Conservation (phyloP, 2,888 invertebrate genomes). For the Matsumyia berberina region DNA sequence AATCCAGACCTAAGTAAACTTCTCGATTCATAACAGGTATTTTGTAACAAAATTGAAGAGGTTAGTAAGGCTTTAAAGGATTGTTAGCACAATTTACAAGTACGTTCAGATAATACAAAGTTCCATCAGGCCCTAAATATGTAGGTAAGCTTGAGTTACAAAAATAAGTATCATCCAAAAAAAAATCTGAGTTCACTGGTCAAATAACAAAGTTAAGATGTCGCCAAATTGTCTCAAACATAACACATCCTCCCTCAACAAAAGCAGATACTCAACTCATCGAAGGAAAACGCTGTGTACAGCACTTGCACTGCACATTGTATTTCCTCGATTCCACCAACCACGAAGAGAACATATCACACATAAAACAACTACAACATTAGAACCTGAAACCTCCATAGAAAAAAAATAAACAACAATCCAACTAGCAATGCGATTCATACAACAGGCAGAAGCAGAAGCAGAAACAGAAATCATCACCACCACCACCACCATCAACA, state of each 20-base stretch:
- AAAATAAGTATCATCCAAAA: too few relatives aligned
- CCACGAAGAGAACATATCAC: slow-evolving; percentile 41
- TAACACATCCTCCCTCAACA: slow-evolving; percentile 17
- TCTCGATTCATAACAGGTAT: too few relatives aligned
- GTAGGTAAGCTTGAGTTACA: too few relatives aligned
- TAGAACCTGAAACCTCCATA: slow-evolving; percentile 56
- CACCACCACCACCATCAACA: slow-evolving; percentile 35
- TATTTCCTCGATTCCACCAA: slow-evolving; percentile 49
- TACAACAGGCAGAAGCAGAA: slow-evolving; percentile 28
- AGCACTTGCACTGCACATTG: slow-evolving; percentile 18
- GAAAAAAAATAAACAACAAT: slow-evolving; percentile 43
- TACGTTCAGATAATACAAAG: too few relatives aligned
- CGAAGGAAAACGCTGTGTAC: slow-evolving; percentile 27
- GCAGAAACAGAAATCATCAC: slow-evolving; percentile 30
- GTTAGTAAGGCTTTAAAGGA: too few relatives aligned
- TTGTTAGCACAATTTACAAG: too few relatives aligned
- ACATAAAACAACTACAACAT: slow-evolving; percentile 39
- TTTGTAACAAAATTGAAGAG: too few relatives aligned
- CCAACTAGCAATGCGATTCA: slow-evolving; percentile 41
- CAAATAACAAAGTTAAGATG: background rate
- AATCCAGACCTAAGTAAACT: too few relatives aligned
- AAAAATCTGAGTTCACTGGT: too few relatives aligned
- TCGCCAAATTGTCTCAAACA: slow-evolving; percentile 10
- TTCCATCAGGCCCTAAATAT: too few relatives aligned
- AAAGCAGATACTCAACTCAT: slow-evolving; percentile 34